Conservation (phyloP, 2,797 vertebrate genomes). For the Intellagama lesueurii region DNA sequence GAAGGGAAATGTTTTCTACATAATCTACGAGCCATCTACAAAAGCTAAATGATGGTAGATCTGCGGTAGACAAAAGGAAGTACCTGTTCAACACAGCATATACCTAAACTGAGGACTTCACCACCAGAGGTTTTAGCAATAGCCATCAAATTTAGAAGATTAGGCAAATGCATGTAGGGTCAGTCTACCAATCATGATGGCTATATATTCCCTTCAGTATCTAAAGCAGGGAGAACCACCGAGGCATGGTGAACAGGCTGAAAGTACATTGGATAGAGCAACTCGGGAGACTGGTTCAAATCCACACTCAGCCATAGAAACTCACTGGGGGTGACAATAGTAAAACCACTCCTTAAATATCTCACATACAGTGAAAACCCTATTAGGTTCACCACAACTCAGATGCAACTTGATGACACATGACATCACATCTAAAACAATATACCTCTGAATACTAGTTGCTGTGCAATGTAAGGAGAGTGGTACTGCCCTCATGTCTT, state of each 20-base stretch:
- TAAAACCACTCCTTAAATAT: no score
- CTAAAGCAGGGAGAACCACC: no score
- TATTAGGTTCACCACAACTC: no score
- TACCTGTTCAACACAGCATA: not conserved
- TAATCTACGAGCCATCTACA: not conserved
- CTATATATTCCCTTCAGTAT: no score
- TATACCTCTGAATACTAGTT: not conserved
- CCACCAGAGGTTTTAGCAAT: not conserved
- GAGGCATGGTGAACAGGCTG: no score
- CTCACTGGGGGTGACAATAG: no score
- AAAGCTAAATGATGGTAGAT: not conserved
- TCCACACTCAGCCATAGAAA: no score
- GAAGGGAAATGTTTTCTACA: not conserved
- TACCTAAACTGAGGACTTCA: not conserved
- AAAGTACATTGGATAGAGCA: no score
- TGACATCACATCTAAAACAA: not conserved
- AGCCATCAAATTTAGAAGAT: not conserved
- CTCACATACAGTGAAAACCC: no score
- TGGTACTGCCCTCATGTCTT: not conserved
- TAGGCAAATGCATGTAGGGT: not conserved
- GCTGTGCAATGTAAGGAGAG: not conserved
- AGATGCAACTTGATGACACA: no score
- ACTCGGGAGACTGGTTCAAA: no score
- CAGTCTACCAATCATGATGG: not conserved
- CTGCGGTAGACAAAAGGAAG: not conserved